These are phyloP conservation scores for Andrena cerasifolii DNA, from an alignment of 1,140 invertebrate genomes.

Conservation along the genomic window DNA sequence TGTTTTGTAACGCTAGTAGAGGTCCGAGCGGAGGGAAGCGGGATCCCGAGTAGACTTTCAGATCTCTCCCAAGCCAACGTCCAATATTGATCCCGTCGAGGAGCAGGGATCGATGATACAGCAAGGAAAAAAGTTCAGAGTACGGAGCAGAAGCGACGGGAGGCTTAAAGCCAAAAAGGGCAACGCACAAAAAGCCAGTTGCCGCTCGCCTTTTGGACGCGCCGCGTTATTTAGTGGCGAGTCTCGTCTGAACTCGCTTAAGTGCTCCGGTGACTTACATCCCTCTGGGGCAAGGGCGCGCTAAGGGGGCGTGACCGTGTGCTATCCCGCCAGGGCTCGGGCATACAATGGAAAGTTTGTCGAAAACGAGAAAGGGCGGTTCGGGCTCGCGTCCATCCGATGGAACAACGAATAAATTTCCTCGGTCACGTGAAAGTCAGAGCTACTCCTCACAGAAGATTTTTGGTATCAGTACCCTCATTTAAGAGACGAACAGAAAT, in stretches of 20 bases:
- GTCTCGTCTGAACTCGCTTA: slow-evolving; percentile 65
- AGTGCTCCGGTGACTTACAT: slow-evolving; percentile 75
- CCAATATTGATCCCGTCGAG: slow-evolving; percentile 35
- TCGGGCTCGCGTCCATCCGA: not conserved
- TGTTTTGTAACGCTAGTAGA: too few relatives aligned
- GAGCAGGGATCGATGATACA: slow-evolving; percentile 18
- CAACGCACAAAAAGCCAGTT: slow-evolving; percentile 43
- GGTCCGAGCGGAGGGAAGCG: too few relatives aligned
- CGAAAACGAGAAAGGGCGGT: slow-evolving; percentile 35
- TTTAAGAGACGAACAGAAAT: too few relatives aligned
- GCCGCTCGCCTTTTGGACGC: slow-evolving; percentile 64
- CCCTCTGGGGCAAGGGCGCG: slow-evolving; percentile 67
- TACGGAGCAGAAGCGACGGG: slow-evolving; percentile 34
- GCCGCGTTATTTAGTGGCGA: slow-evolving; percentile 70
- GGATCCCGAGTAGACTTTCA: too few relatives aligned
- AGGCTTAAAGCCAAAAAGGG: slow-evolving; percentile 25
- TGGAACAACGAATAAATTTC: slow-evolving; percentile 15
- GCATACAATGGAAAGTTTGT: slow-evolving; percentile 47
- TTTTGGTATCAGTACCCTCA: too few relatives aligned
- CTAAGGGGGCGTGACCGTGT: slow-evolving; percentile 70
- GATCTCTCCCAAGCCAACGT: too few relatives aligned
- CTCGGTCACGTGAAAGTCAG: too few relatives aligned
- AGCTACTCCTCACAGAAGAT: not conserved
- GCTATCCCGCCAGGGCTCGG: slow-evolving; percentile 52
- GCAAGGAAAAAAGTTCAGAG: slow-evolving; percentile 26